These are phyloP conservation scores for Corapipo altera DNA, from an alignment of 2,113 vertebrate genomes.

Conservation along the genomic window DNA sequence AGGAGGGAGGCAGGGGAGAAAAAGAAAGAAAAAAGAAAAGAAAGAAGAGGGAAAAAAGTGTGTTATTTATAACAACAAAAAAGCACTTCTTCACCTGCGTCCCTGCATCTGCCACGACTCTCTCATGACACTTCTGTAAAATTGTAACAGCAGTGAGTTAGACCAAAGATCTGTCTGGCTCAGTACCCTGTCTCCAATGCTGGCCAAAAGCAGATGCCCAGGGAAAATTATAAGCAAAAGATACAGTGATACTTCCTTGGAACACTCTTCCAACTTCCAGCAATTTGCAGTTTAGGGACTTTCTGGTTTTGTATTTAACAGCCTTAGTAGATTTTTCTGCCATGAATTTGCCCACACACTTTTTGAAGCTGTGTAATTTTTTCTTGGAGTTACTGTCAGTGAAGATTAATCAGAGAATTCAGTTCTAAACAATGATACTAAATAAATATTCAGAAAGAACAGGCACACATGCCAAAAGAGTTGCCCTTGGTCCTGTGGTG, in stretches of 20 bases:
- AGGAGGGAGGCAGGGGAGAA: rapidly evolving
- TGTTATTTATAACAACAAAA: background rate
- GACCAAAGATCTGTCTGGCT: background rate
- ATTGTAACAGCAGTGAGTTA: background rate
- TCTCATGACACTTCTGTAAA: background rate
- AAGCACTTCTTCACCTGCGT: background rate
- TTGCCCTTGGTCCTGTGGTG: constrained; percentile 9
- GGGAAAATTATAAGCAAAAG: constrained; percentile 59
- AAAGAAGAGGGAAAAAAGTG: background rate
- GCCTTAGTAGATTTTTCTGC: constrained; percentile 43
- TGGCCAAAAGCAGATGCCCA: constrained; percentile 53
- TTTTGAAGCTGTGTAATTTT: constrained; percentile 32
- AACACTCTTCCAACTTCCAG: constrained; percentile 44
- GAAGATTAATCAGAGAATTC: constrained; percentile 35
- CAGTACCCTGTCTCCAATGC: background rate
- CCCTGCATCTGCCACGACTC: background rate
- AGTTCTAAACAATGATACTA: constrained; percentile 26
- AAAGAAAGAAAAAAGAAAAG: background rate
- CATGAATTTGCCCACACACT: constrained; percentile 40
- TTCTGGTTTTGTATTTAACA: constrained; percentile 57
- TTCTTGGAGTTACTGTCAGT: constrained; percentile 38
- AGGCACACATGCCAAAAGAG: background rate
- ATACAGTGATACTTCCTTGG: constrained; percentile 53
- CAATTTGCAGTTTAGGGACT: constrained; percentile 54
- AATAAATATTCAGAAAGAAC: constrained; percentile 30